phyloP scores from a whole-genome alignment of 2,888 invertebrate genomes.

The Standfussiana lucernea region DNA sequence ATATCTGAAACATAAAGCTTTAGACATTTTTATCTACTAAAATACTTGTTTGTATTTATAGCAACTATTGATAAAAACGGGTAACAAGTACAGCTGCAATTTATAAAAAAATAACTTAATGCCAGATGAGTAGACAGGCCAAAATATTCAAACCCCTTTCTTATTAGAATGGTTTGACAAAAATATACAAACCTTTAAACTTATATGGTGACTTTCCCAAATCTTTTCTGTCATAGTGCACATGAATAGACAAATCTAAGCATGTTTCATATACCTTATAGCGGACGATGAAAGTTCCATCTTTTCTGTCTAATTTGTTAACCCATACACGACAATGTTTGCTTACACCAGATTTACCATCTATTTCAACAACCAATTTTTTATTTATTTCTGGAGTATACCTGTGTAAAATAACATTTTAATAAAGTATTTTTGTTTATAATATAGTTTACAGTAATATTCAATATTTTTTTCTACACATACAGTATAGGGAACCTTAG shows the following conservation, averaged over 20 bases:
- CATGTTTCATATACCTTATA: slow-evolving; percentile 95
- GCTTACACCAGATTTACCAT: slow-evolving; percentile 86
- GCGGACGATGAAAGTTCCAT: slow-evolving; percentile 95
- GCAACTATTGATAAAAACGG: not conserved
- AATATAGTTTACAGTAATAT: not conserved
- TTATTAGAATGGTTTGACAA: slow-evolving; percentile 53
- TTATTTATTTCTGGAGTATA: slow-evolving; percentile 89
- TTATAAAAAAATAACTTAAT: not conserved
- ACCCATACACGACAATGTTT: slow-evolving; percentile 93
- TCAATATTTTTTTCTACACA: too few relatives aligned
- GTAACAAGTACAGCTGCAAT: not conserved
- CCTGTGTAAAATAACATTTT: slow-evolving; percentile 73
- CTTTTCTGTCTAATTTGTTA: slow-evolving; percentile 95
- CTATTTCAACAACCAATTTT: slow-evolving; percentile 90
- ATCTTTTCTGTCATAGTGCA: slow-evolving; percentile 92
- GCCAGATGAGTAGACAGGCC: not conserved
- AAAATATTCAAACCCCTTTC: not conserved
- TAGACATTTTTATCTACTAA: too few relatives aligned
- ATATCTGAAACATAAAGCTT: not conserved
- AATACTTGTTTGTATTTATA: not conserved
- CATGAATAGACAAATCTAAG: slow-evolving; percentile 92
- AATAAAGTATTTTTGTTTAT: not conserved
- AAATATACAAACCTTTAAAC: slow-evolving; percentile 90
- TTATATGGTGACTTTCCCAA: slow-evolving; percentile 92
- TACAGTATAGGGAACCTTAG: not conserved